Conservation (phyloP, 1,140 invertebrate genomes). For the Tetragonula clypearis region DNA sequence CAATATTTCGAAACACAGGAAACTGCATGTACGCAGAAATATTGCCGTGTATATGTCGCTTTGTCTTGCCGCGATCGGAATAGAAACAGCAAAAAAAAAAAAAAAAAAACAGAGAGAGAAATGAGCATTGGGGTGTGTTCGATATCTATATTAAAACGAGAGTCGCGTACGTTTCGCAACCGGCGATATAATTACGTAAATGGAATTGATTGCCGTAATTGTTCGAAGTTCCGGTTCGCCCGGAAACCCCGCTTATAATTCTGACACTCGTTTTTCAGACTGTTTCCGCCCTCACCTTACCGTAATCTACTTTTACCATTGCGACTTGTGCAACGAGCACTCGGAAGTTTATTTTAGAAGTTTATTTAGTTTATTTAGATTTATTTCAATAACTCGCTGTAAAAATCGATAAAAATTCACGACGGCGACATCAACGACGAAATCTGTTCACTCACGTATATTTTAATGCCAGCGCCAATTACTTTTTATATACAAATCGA, state of each 20-base stretch:
- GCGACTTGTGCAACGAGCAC: slow-evolving; percentile 1
- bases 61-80: neutral
- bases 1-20: neutral
- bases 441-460: neutral
- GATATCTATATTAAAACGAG: slow-evolving; percentile 30
- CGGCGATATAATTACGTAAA: slow-evolving; percentile 50
- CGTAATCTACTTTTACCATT: slow-evolving; percentile 23
- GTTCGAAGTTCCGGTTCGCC: slow-evolving; percentile 54
- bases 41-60: neutral
- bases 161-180: slow-evolving; percentile 42
- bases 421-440: neutral
- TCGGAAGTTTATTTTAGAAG: neutral
- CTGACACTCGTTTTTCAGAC: slow-evolving; percentile 45
- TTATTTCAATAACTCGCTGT: neutral
- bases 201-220: slow-evolving; percentile 61
- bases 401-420: neutral
- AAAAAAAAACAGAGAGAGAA: neutral
- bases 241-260: slow-evolving; percentile 61
- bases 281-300: slow-evolving; percentile 30
- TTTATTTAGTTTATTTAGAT: neutral
- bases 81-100: neutral
- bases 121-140: slow-evolving; percentile 9
- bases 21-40: slow-evolving; percentile 2
- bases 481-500: neutral
- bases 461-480: neutral